Evolutionary conservation across 2,113 vertebrate species (phyloP).

Genomic region (Silurus meridionalis): DNA sequence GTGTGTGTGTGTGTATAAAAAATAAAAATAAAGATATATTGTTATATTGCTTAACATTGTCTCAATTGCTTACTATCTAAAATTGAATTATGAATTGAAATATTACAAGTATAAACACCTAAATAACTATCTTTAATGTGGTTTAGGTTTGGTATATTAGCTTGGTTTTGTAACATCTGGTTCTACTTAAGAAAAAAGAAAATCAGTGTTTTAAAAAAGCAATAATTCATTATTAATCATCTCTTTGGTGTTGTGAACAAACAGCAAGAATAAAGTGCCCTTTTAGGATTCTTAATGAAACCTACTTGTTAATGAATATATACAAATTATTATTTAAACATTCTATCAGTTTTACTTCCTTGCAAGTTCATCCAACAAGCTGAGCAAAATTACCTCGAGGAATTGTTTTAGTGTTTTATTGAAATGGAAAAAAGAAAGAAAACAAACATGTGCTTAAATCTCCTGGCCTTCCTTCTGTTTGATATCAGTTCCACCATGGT

Average conservation of each 20-base stretch:
- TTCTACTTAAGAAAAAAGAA: conserved; percentile 63
- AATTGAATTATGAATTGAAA: background rate
- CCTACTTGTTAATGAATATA: conserved; percentile 68
- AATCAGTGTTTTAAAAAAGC: conserved; percentile 60
- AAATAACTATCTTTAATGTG: background rate
- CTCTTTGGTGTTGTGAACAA: conserved; percentile 67
- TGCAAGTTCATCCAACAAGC: conserved; percentile 68
- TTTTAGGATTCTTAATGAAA: conserved; percentile 67
- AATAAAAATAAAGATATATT: background rate
- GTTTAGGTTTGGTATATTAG: conserved; percentile 56
- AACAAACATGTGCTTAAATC: conserved; percentile 68
- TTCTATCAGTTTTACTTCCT: conserved; percentile 62
- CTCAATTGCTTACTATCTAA: background rate
- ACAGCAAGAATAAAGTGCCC: conserved; percentile 58
- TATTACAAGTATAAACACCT: conserved; percentile 14
- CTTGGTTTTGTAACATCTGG: conserved; percentile 63
- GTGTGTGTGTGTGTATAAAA: too few relatives aligned
- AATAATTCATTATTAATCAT: conserved; percentile 69
- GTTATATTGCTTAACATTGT: background rate
- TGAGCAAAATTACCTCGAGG: conserved; percentile 62
- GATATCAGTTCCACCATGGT: conserved; percentile 60
- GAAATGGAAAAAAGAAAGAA: conserved; percentile 59
- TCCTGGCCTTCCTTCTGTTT: conserved; percentile 62
- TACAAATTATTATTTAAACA: conserved; percentile 74
- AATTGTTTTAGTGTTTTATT: conserved; percentile 67